phyloP scores from a whole-genome alignment of 1,140 invertebrate species.

The Yoshiicerus persimilis region DNA sequence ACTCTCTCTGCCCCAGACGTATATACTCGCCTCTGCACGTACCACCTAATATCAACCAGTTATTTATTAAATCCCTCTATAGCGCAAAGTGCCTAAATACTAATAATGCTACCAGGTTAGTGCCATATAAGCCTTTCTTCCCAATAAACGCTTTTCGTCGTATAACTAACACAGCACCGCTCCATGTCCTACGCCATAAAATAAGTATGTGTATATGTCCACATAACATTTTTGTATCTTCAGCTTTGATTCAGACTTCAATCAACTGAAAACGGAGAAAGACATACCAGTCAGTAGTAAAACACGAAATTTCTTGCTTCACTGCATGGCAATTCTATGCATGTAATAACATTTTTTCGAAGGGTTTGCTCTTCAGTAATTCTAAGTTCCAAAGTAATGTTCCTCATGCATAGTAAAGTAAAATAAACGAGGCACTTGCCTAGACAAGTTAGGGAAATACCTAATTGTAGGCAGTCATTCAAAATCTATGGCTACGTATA shows the following conservation, averaged over 20 bases:
- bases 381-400: background rate
- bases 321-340: no score
- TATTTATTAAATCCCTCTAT: background rate
- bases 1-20: no score
- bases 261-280: background rate
- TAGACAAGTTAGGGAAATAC: background rate
- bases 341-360: no score
- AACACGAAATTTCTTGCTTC: no score
- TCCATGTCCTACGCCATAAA: background rate
- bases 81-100: no score
- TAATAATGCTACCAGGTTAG: background rate
- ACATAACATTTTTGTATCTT: background rate
- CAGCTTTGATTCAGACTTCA: background rate
- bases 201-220: no score
- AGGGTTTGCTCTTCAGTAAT: background rate
- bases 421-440: background rate
- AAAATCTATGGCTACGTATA: background rate
- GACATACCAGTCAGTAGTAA: no score
- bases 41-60: no score
- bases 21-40: no score
- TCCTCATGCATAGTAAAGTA: background rate
- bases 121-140: background rate
- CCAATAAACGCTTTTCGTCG: background rate
- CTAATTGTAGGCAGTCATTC: background rate
- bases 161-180: background rate